Conservation (phyloP, 2,888 invertebrate genomes). For the Parelbella ahira region DNA sequence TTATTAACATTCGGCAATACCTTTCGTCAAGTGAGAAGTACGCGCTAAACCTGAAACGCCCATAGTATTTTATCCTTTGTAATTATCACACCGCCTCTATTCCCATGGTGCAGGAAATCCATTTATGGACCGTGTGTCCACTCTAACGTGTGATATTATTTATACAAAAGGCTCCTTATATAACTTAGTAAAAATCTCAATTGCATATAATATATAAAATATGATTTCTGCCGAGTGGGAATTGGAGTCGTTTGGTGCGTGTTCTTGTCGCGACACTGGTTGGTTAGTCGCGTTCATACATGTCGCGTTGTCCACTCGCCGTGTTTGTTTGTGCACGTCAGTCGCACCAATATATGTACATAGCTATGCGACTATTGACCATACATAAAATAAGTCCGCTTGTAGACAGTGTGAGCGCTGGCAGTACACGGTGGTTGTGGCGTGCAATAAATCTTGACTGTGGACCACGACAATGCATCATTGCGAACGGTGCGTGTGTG, state of each 20-base stretch:
- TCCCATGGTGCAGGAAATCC: constrained; percentile 21
- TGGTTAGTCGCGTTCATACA: constrained; percentile 10
- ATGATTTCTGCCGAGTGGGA: no score
- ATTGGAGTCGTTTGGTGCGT: constrained; percentile 5
- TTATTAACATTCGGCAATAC: no score
- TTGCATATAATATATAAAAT: no score
- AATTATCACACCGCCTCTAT: constrained; percentile 8
- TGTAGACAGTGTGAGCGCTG: constrained; percentile 42
- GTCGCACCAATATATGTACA: no score
- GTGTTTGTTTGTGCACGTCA: no score
- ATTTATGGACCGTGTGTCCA: constrained; percentile 6
- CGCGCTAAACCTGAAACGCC: no score
- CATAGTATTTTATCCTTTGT: constrained; percentile 7
- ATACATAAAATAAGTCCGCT: constrained; percentile 58
- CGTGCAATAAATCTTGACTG: constrained; percentile 52
- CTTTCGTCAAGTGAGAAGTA: no score
- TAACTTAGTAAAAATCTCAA: no score
- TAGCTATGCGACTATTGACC: constrained; percentile 34
- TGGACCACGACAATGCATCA: constrained; percentile 46
- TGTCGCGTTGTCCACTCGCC: constrained; percentile 6
- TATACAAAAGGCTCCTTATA: no score
- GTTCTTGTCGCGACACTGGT: background rate
- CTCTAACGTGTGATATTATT: no score
- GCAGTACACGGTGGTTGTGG: constrained; percentile 40
- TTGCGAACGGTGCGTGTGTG: constrained; percentile 35